Evolutionary conservation across 1,140 invertebrate genomes (phyloP), one percentile per base, ranked within the genome.

Genomic region (Pseudomyrmex concolor): DNA sequence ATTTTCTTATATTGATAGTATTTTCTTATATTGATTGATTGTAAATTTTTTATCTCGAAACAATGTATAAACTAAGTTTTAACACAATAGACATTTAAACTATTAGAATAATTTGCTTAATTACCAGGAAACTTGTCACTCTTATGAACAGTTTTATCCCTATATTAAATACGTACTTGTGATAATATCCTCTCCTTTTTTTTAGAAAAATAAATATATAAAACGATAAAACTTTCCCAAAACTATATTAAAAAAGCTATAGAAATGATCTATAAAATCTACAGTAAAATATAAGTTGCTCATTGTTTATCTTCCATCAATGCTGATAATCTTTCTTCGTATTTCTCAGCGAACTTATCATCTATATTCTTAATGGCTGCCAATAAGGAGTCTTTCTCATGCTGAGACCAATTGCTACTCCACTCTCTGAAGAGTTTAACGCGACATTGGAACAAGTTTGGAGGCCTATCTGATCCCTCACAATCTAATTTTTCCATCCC

Each of bases 361-460:
- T 97, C 97, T 54, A 96, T 95, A 89, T 96, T 96, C 67, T 95
- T 95, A 43, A 97, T 95, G 73, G 95, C 95, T 63, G 95, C 95
- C 12, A 97, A 91, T n/a, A 97, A 94, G 73, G 95, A 95, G 48
- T 96, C 95, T 89, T 96, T 96, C 80, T 98, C 97, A 80, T 96
- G 96, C 62, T 96, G 95, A 59, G 95, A 95, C 98, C 98, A 98
- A 87, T 96, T 96, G 72, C 96, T 95, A 90, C 96, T 97, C 98
- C 98, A 98, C 93, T 98, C 97, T 90, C 96, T 95, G 90, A 98
- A 98, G 12, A 98, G 92, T 94, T 98, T 98, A 90, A 98, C 96
- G 70, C 98, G 95, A 91, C 98, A 98, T 92, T 98, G 97, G 92
- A 98, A 98, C 77, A 98, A 95, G 89, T 96, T 98, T 87, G 97